These are phyloP conservation scores for Calyptomena viridis DNA, from an alignment of 2,113 vertebrate genomes.

Conservation along the genomic window DNA sequence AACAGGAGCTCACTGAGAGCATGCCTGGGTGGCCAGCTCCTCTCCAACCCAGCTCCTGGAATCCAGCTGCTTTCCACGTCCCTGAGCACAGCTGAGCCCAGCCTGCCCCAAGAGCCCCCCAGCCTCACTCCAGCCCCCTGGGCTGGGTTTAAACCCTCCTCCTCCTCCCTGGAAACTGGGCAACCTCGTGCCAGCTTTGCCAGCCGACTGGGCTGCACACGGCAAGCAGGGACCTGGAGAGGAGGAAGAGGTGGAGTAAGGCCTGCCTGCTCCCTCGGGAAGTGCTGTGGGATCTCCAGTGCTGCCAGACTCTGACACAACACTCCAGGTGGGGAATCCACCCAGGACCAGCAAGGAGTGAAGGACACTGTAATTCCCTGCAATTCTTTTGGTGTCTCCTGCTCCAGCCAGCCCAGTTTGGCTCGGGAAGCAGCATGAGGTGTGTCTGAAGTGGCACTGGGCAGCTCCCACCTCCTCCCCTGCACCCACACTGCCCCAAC, in stretches of 20 bases:
- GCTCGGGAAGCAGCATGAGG: fast-evolving
- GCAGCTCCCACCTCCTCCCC: background rate
- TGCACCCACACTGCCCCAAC: fast-evolving
- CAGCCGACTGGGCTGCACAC: background rate
- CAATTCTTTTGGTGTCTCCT: fast-evolving
- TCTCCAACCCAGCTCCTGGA: background rate
- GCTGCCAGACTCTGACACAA: background rate
- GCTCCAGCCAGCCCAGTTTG: background rate
- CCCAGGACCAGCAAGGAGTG: fast-evolving
- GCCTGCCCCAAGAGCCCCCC: background rate
- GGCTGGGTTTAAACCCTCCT: background rate
- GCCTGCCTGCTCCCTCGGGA: background rate
- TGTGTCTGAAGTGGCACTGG: fast-evolving
- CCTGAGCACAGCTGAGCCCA: fast-evolving
- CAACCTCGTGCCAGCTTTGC: background rate
- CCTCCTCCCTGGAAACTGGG: background rate
- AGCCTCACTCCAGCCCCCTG: background rate
- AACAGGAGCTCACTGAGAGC: background rate
- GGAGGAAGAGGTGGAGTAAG: background rate
- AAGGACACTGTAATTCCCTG: background rate
- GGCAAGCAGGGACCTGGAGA: background rate
- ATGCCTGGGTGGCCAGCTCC: fast-evolving
- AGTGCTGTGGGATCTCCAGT: fast-evolving
- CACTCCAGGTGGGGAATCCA: background rate
- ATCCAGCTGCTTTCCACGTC: background rate